A percentile compares a stretch with the other conserved stretches of the same genome.
phyloP scores from a whole-genome alignment of 1,140 invertebrate species.

The Drosophila kepulauana region DNA sequence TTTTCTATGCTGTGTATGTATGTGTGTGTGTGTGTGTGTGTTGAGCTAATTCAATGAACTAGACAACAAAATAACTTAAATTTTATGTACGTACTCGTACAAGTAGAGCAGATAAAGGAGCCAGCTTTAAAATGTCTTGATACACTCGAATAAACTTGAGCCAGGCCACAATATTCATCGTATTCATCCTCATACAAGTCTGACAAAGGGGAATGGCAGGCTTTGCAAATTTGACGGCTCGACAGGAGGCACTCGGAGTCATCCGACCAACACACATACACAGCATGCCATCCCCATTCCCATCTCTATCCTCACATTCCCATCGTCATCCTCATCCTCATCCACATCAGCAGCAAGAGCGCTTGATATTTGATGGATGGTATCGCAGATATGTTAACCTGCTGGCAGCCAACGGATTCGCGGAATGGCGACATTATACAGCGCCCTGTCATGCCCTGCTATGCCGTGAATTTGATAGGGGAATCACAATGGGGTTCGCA shows the following conservation, averaged over 20 bases:
- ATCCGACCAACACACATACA: constrained; percentile 21
- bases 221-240: constrained; percentile 62
- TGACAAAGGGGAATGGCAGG: constrained; percentile 17
- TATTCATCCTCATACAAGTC: background rate
- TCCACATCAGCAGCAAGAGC: constrained; percentile 44
- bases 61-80: constrained; percentile 76
- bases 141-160: constrained; percentile 25
- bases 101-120: constrained; percentile 9
- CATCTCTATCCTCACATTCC: background rate
- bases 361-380: constrained; percentile 81
- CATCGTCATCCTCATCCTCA: background rate
- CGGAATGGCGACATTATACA: constrained; percentile 49
- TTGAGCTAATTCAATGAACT: constrained; percentile 74
- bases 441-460: constrained; percentile 12
- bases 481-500: constrained; percentile 50
- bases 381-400: constrained; percentile 78
- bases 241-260: constrained; percentile 44
- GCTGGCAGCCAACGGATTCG: constrained; percentile 61
- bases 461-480: constrained; percentile 63
- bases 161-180: constrained; percentile 10
- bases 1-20: constrained; percentile 35
- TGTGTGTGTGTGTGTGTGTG: constrained; percentile 13
- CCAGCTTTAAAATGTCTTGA: constrained; percentile 52
- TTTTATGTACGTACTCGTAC: constrained; percentile 40
- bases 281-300: background rate